Evolutionary conservation across 2,113 vertebrate genomes (phyloP).

Genomic region (Pampusana beccarii): DNA sequence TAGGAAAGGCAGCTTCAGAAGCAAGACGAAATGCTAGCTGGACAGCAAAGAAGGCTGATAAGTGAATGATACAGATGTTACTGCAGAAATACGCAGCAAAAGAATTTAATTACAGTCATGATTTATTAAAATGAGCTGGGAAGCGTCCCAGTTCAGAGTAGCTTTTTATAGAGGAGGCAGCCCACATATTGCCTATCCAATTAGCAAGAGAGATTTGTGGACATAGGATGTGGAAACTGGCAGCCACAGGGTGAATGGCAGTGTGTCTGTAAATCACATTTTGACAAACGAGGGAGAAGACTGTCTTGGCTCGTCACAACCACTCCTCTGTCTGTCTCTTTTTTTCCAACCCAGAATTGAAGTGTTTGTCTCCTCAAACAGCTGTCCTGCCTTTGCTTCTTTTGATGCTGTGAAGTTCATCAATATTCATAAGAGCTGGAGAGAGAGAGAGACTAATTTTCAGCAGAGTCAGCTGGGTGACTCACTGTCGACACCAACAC

Average conservation of each 20-base stretch:
- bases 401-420: constrained; percentile 30
- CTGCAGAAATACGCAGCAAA: constrained; percentile 50
- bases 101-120: constrained; percentile 51
- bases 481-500: not conserved
- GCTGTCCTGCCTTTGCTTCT: constrained; percentile 37
- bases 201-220: constrained; percentile 62
- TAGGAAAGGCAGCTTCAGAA: not conserved
- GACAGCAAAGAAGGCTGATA: not conserved
- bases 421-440: constrained; percentile 38
- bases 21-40: not conserved
- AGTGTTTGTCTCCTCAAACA: constrained; percentile 45
- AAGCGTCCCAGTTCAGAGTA: constrained; percentile 24
- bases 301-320: not conserved
- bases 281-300: not conserved
- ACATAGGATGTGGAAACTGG: constrained; percentile 17
- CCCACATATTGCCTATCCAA: constrained; percentile 58
- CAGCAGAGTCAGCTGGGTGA: constrained; percentile 7
- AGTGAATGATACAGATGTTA: constrained; percentile 16
- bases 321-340: not conserved
- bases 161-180: constrained; percentile 60
- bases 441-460: not conserved
- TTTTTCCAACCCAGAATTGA: not conserved
- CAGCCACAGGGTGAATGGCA: constrained; percentile 23
- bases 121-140: constrained; percentile 66
- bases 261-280: constrained; percentile 35